These are phyloP conservation scores for Galeruca laticollis DNA, from an alignment of 2,888 invertebrate genomes.

Conservation along the genomic window DNA sequence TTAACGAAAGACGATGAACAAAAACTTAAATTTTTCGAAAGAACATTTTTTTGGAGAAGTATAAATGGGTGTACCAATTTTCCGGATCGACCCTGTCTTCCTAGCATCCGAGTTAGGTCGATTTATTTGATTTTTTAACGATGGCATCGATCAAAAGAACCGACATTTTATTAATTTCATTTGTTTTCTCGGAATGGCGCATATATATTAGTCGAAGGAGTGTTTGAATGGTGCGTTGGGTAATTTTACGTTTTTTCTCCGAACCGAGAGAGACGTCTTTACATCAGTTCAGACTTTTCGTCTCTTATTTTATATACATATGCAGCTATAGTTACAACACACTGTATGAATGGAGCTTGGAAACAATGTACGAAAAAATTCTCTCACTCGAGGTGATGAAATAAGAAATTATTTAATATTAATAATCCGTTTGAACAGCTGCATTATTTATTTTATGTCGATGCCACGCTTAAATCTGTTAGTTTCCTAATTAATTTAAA, in stretches of 20 bases:
- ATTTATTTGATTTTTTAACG: conserved; percentile 59
- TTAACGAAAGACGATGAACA: too few species aligned
- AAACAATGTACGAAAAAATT: too few species aligned
- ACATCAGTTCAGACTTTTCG: conserved; percentile 18
- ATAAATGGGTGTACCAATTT: too few species aligned
- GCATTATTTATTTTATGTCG: too few species aligned
- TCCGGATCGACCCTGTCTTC: conserved; percentile 5
- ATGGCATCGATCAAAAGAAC: conserved; percentile 57
- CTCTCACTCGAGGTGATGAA: too few species aligned
- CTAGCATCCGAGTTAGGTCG: conserved; percentile 35
- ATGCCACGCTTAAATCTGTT: too few species aligned
- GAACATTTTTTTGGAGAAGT: too few species aligned
- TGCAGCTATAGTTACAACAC: background rate
- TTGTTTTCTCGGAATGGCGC: conserved; percentile 55
- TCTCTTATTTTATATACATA: background rate
- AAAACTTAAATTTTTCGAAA: too few species aligned
- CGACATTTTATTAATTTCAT: conserved; percentile 59
- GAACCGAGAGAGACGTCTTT: conserved; percentile 40
- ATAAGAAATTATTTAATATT: too few species aligned
- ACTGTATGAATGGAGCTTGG: conserved; percentile 7
- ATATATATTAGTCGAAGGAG: conserved; percentile 42
- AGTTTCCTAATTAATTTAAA: too few species aligned
- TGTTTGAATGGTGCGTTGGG: conserved; percentile 42
- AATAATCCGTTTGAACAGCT: too few species aligned
- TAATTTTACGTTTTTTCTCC: conserved; percentile 45